Percentiles rank a stretch among this genome's conserved stretches.
These are phyloP conservation scores for Menura novaehollandiae DNA, from an alignment of 2,113 vertebrate species.

Conservation along the genomic window DNA sequence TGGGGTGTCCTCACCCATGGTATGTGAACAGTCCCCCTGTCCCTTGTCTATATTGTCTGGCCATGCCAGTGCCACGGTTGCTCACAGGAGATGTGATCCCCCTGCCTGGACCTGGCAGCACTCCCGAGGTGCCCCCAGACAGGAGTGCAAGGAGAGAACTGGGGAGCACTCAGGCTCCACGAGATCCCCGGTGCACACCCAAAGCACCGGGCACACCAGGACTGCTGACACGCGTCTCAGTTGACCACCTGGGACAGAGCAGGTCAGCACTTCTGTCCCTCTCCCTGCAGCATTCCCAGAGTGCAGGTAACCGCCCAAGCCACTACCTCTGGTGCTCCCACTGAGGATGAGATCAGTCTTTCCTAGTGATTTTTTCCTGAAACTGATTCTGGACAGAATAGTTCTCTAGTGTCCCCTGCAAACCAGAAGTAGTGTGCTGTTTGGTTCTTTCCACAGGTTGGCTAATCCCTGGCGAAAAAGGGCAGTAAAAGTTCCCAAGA, in stretches of 20 bases:
- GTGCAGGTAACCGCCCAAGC: neutral
- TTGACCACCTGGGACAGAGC: accelerated
- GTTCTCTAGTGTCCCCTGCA: neutral
- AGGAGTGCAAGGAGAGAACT: neutral
- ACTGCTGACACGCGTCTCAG: neutral
- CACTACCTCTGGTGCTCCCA: neutral
- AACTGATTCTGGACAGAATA: neutral
- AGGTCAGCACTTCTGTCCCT: neutral
- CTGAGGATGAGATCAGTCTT: neutral
- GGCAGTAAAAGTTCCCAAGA: neutral
- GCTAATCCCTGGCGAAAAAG: neutral
- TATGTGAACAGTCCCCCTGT: neutral
- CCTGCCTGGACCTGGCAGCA: neutral
- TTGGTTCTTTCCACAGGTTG: neutral
- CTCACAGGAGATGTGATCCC: accelerated
- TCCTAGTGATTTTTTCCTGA: neutral
- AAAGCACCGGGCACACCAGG: neutral
- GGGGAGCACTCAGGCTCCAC: neutral
- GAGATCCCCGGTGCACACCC: neutral
- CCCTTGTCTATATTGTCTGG: neutral
- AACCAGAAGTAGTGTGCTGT: neutral
- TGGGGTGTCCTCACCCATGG: neutral
- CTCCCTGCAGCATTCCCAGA: neutral
- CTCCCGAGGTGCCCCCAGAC: neutral
- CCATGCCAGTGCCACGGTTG: accelerated